These are phyloP conservation scores for Leptinotarsa texana DNA, from an alignment of 1,140 invertebrate genomes.

Conservation along the genomic window DNA sequence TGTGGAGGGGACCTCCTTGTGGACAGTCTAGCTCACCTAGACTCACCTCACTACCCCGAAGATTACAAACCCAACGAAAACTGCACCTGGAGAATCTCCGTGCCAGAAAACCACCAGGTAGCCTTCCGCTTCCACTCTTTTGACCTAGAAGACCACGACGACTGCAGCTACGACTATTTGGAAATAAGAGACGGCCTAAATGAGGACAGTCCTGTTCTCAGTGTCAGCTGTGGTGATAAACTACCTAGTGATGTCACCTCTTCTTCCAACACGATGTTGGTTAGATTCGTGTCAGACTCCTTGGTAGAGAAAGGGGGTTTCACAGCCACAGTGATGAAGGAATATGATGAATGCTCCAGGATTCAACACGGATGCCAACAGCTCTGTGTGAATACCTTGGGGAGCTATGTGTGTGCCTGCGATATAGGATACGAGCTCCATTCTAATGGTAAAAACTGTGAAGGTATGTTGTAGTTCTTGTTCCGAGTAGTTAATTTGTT, in stretches of 20 bases:
- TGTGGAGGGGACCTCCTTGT: constrained; percentile 73
- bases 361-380: constrained; percentile 94
- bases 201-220: constrained; percentile 78
- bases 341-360: constrained; percentile 90
- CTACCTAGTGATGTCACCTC: constrained; percentile 86
- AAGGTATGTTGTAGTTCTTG: constrained; percentile 66
- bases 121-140: constrained; percentile 78
- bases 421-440: constrained; percentile 93
- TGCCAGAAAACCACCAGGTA: constrained; percentile 85
- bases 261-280: constrained; percentile 83
- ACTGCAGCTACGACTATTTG: constrained; percentile 95
- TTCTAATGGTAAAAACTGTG: constrained; percentile 95
- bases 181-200: constrained; percentile 82
- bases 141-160: constrained; percentile 96
- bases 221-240: constrained; percentile 93
- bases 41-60: constrained; percentile 96
- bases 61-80: constrained; percentile 94
- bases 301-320: constrained; percentile 97
- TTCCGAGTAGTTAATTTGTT: too few relatives aligned
- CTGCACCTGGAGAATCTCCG: constrained; percentile 92
- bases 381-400: constrained; percentile 92
- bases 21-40: constrained; percentile 79
- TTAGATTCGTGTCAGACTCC: constrained; percentile 95
- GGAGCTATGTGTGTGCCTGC: constrained; percentile 93
- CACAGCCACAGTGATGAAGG: constrained; percentile 91